Base-by-base conservation (phyloP, 2,888 invertebrate genomes). In the Drosophila pseudotakahashii region DNA sequence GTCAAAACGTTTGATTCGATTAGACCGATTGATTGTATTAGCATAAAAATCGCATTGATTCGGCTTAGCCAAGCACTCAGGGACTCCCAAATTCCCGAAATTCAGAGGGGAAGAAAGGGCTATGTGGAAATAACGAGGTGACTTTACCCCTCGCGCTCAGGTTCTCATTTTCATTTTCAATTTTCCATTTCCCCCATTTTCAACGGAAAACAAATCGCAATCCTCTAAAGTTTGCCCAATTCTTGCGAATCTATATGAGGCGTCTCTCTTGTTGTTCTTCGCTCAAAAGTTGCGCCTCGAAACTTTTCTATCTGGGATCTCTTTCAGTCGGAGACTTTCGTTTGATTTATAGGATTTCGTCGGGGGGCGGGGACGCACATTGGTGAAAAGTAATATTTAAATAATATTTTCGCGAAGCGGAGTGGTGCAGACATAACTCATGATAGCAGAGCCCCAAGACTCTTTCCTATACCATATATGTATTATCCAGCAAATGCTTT, bases 1-100 rank as follows among this genome's bases (percentile, higher is more conserved):
- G 88, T 77, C 79, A 88, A 84, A 75, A 71, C 67, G 76, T 75
- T 88, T 88, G 88, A 88, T 88, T 83, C 82, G 88, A 83, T 83
- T 83, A 83, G 78, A 85, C 88, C 81, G 77, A 81, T 84, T 88
- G 82, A 82, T 88, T 85, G 88, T 76, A 83, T 83, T 83, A 83
- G 69, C 82, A 83, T 83, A 85, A 69, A 68, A 85, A 77, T 68
- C 74, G 72, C 76, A 82, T 88, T 88, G 88, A 79, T 81, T 81
- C 72, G 71, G 66, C 68, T 73, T 73, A 77, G 60, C 75, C 75
- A 59, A 84, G 72, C 84, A 70, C 71, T 71, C 69, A 48, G 26
- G 39, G 66, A 63, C 47, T 48, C 30, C 30, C 30, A 37, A 19
- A 19, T 52, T 48, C 19, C 19, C 30, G 37, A 37, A 19, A 19